Conservation (phyloP, 1,140 invertebrate species). For the Trachelipus rathkii region DNA sequence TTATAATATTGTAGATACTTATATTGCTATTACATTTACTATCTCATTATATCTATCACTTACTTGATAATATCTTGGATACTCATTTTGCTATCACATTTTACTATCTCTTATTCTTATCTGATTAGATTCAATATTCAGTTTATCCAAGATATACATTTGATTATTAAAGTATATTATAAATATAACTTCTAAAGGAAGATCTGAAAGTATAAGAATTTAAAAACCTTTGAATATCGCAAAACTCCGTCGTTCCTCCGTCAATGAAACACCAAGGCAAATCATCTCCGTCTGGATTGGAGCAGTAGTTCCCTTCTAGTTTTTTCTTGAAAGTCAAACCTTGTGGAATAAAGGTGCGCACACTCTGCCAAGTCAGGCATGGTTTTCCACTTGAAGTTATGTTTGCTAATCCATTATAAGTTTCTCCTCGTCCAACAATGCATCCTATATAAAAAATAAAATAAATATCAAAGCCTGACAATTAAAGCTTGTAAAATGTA, state of each 20-base stretch:
- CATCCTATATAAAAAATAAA: conserved; percentile 31
- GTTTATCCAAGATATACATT: too few relatives aligned
- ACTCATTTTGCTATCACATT: too few relatives aligned
- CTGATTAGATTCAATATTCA: too few relatives aligned
- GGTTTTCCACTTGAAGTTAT: conserved; percentile 53
- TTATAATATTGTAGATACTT: too few relatives aligned
- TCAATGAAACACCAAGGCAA: conserved; percentile 59
- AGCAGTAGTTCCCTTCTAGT: conserved; percentile 55
- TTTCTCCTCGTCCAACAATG: conserved; percentile 31
- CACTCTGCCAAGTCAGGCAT: conserved; percentile 50
- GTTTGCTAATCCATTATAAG: conserved; percentile 56
- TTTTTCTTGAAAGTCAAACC: neutral
- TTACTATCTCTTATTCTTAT: too few relatives aligned
- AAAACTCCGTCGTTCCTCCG: conserved; percentile 53
- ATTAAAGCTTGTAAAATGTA: too few relatives aligned
- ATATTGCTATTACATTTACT: too few relatives aligned
- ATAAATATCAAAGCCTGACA: neutral
- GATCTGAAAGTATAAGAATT: too few relatives aligned
- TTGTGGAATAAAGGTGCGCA: neutral
- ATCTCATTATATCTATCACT: too few relatives aligned
- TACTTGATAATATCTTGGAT: too few relatives aligned
- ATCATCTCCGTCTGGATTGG: conserved; percentile 54
- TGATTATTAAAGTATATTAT: too few relatives aligned
- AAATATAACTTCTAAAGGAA: too few relatives aligned
- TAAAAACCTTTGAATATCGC: conserved; percentile 56